Conservation (phyloP, 1,140 invertebrate species). For the Drosophila kurseongensis region DNA sequence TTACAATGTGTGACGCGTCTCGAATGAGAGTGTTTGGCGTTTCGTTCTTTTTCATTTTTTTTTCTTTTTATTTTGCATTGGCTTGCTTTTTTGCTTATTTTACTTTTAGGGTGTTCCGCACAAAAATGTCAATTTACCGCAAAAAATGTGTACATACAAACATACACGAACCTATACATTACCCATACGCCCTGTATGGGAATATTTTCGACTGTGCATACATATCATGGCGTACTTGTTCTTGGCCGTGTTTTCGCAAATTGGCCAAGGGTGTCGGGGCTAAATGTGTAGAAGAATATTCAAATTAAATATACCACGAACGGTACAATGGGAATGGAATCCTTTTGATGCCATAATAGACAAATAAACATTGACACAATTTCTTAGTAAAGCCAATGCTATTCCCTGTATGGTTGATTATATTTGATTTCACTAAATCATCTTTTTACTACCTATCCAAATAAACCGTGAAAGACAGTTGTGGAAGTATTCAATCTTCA, state of each 20-base stretch:
- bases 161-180: slow-evolving; percentile 33
- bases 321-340: slow-evolving; percentile 45
- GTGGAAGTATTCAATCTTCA: neutral
- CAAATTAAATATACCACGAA: slow-evolving; percentile 47
- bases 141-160: slow-evolving; percentile 41
- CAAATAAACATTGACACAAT: slow-evolving; percentile 10
- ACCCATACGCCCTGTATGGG: slow-evolving; percentile 38
- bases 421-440: neutral
- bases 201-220: slow-evolving; percentile 23
- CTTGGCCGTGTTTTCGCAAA: slow-evolving; percentile 49
- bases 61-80: slow-evolving; percentile 24
- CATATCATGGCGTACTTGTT: slow-evolving; percentile 49
- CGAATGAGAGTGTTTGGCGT: slow-evolving; percentile 24
- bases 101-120: slow-evolving; percentile 24
- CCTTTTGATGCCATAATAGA: slow-evolving; percentile 34
- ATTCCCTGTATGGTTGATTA: slow-evolving; percentile 12
- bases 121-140: slow-evolving; percentile 71
- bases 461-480: no score
- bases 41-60: slow-evolving; percentile 28
- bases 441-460: no score
- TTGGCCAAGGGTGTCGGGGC: slow-evolving; percentile 50
- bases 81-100: slow-evolving; percentile 33
- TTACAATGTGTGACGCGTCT: slow-evolving; percentile 71
- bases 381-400: slow-evolving; percentile 11
- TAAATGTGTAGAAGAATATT: slow-evolving; percentile 55